These are phyloP conservation scores for Amblyjoppa proteus DNA, from an alignment of 2,888 invertebrate species.

Conservation along the genomic window DNA sequence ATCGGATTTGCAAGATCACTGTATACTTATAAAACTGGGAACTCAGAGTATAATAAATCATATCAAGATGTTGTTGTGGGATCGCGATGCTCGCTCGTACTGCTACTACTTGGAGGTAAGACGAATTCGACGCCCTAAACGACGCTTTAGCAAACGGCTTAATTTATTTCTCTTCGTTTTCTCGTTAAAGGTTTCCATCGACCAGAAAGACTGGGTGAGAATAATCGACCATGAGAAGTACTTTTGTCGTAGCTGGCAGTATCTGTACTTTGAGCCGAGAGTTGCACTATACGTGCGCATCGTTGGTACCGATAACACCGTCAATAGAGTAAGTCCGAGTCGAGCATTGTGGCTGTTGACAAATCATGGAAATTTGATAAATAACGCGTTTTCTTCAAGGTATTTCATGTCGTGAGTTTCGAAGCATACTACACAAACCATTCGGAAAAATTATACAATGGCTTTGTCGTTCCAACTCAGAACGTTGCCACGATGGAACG, in stretches of 20 bases:
- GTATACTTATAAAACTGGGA: constrained; percentile 94
- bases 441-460: constrained; percentile 91
- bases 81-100: constrained; percentile 95
- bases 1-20: constrained; percentile 91
- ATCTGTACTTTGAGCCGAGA: constrained; percentile 94
- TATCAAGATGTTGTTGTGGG: constrained; percentile 97
- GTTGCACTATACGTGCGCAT: constrained; percentile 94
- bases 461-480: constrained; percentile 92
- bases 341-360: background rate
- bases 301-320: constrained; percentile 97
- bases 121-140: background rate
- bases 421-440: constrained; percentile 95
- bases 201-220: constrained; percentile 97
- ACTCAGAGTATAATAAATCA: constrained; percentile 97
- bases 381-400: constrained; percentile 83
- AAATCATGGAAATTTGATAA: background rate
- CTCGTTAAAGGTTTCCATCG: constrained; percentile 91
- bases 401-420: constrained; percentile 97
- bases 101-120: constrained; percentile 93
- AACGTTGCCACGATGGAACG: constrained; percentile 97
- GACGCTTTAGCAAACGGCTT: too few species aligned
- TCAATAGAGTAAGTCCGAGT: constrained; percentile 90
- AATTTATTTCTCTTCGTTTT: background rate
- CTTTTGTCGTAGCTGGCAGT: constrained; percentile 98
- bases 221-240: constrained; percentile 97